Evolutionary conservation across 1,140 invertebrate genomes (phyloP), one percentile per base, ranked within the genome.

Genomic region (Sitophilus oryzae): DNA sequence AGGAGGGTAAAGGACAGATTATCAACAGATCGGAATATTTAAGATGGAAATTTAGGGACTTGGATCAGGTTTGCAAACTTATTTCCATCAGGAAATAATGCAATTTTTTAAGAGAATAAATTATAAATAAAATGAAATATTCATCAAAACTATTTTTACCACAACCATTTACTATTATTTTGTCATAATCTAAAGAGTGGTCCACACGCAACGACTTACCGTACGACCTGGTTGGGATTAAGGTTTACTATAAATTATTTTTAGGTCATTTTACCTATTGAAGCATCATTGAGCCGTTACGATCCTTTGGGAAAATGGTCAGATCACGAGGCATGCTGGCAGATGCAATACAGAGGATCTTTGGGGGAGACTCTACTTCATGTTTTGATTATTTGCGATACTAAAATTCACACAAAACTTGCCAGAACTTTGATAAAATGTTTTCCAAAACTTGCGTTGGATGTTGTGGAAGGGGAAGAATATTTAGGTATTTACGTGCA

Each of bases 381-480:
- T 67, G 85, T 99, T 0, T 79, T 96, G 6, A 93, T 97, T 56
- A 94, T 97, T 50, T 93, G 93, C 67, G 92, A 97, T 72, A 94
- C 91, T 0, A 86, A 88, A 68, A 78, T 85, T 9, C 90, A 93
- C 71, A 88, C 87, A 0, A 74, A 85, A 45, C 78, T 98, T 40
- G 94, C 93, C 0, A 81, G 92, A 50, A 88, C 91, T 3, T 71
- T 99, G 18, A 76, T 98, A 0, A 89, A 92, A 69, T 86, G 89
- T 64, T 99, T 93, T 70, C 94, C 95, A 0, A 89, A 88, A 65
- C 71, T 96, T 36, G 89, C 92, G 0, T 75, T 94, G 34, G 96
- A 98, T 73, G 86, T 96, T 10, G 95, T 98, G 44, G 93, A 98
- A 77, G 95, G 93, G 1, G 91, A 96, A 70, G 95, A 98, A 76